A percentile compares a stretch with the other conserved stretches of the same genome.
phyloP scores from a whole-genome alignment of 1,140 invertebrate species.

The Subanguina moxae region DNA sequence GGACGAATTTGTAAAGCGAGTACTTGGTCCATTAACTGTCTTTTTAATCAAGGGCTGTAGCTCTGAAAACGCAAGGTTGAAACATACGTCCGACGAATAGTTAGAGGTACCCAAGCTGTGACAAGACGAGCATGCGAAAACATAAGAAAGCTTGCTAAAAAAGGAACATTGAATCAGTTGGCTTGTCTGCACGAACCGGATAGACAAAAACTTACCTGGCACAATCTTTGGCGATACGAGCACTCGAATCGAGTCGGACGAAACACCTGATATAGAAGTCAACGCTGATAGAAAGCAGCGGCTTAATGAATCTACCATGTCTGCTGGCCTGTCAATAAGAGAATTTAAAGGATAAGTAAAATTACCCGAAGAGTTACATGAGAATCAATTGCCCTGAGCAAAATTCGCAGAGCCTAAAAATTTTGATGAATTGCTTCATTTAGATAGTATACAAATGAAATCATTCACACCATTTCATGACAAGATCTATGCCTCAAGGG shows the following conservation, averaged over 20 bases:
- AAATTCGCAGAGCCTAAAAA: slow-evolving; percentile 76
- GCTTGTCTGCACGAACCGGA: no score
- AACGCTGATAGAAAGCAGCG: slow-evolving; percentile 81
- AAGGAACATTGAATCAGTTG: neutral
- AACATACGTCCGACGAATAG: no score
- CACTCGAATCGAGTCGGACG: slow-evolving; percentile 75
- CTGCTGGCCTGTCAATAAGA: slow-evolving; percentile 68
- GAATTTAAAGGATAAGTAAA: no score
- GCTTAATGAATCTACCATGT: slow-evolving; percentile 86
- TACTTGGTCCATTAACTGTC: slow-evolving; percentile 23
- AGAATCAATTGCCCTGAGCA: slow-evolving; percentile 80
- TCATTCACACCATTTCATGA: slow-evolving; percentile 78
- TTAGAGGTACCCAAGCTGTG: slow-evolving; percentile 30
- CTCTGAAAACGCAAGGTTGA: no score
- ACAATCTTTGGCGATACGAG: slow-evolving; percentile 76
- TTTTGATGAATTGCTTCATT: neutral
- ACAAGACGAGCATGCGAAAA: slow-evolving; percentile 49
- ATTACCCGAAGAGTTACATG: slow-evolving; percentile 61
- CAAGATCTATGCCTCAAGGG: slow-evolving; percentile 80
- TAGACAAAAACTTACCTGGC: slow-evolving; percentile 65
- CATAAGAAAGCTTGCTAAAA: slow-evolving; percentile 54
- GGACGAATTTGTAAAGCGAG: slow-evolving; percentile 27
- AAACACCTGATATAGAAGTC: slow-evolving; percentile 97
- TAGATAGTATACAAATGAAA: neutral
- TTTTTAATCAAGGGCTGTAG: slow-evolving; percentile 46